These are phyloP conservation scores for Cephonodes hylas DNA, from an alignment of 2,888 invertebrate species.

Conservation along the genomic window DNA sequence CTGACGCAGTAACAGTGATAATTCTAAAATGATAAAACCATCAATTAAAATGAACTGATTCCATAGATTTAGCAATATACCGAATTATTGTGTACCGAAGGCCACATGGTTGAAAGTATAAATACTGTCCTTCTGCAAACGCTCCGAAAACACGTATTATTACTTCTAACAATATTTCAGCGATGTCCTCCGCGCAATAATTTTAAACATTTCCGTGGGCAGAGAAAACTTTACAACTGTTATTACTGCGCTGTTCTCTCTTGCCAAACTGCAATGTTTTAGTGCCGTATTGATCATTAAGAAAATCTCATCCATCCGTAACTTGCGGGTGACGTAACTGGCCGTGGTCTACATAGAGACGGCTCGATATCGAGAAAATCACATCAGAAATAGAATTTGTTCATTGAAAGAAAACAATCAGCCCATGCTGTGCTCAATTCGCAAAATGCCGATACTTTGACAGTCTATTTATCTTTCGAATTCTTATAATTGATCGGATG, in stretches of 20 bases:
- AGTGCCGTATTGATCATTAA: background rate
- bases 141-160: background rate
- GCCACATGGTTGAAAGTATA: background rate
- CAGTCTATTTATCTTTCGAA: background rate
- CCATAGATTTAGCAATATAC: too few relatives aligned
- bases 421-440: background rate
- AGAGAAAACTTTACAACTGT: background rate
- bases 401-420: conserved; percentile 1
- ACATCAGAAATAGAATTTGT: conserved; percentile 18
- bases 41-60: background rate
- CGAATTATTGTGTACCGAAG: background rate
- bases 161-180: background rate
- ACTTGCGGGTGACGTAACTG: conserved; percentile 22
- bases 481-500: too few relatives aligned
- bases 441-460: background rate
- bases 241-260: background rate
- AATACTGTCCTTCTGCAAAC: background rate
- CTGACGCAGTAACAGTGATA: background rate
- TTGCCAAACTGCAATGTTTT: conserved; percentile 3
- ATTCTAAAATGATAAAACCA: background rate
- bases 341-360: conserved; percentile 23
- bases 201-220: background rate
- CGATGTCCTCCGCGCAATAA: background rate
- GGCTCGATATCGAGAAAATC: conserved; percentile 16
- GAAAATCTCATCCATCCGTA: conserved; percentile 16